Base-by-base conservation (phyloP, 2,888 invertebrate genomes). In the Cataglyphis rosenhaueri region DNA sequence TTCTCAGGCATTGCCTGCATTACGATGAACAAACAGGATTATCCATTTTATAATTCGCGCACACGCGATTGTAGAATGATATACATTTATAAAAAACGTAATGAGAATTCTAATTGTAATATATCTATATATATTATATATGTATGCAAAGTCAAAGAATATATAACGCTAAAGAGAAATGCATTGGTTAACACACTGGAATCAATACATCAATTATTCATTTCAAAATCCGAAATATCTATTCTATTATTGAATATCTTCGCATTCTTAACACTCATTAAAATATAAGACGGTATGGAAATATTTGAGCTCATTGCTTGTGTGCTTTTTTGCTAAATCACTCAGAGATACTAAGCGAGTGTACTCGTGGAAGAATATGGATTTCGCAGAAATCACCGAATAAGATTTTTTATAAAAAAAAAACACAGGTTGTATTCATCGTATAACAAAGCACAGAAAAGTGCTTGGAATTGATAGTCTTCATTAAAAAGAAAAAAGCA, bases 291-390 rank as follows among this genome's bases (percentile, higher is more conserved):
- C 52, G 79, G 18, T 70, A 87, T 61, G 55, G 52, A 82, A 79
- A 29, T 84, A 74, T 76, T 83, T 76, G 76, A 86, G 81, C 57
- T 48, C 15, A 59, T 44, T 52, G 68, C 79, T 52, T 52, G 15
- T 61, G 55, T 68, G 44, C 35, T 35, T 74, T 84, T 76, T 68
- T 73, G 74, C 78, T 74, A 82, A 82, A 83, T 65, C 78, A 71
- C 74, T 86, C 62, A 85, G 59, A 62, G 79, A 61, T 59, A 75
- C 64, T 78, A 57, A 86, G 79, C 64, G 81, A 78, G 44, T 78
- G 76, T 84, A 81, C 62, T 29, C 21, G 84, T 87, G 88, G 87
- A 89, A 89, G 88, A 87, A 82, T 85, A 78, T 64, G 84, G 85
- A 84, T 86, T 78, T 86, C 74, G 64, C 41, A 84, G 59, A 52